A percentile compares a stretch with the other conserved stretches of the same genome.
These are phyloP conservation scores for Opisthograptis luteolata DNA, from an alignment of 2,888 invertebrate genomes.

Conservation along the genomic window DNA sequence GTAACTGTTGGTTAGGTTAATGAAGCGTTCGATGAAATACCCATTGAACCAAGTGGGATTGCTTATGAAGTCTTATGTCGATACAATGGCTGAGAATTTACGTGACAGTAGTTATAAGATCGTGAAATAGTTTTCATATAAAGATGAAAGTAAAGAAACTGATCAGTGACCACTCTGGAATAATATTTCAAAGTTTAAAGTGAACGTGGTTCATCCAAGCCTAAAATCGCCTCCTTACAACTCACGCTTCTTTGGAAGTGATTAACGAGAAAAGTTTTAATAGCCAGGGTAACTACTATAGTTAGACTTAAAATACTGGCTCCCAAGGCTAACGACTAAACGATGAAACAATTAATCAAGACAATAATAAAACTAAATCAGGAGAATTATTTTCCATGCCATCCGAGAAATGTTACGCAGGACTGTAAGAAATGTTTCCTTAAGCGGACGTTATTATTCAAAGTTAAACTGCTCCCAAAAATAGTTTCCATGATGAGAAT, in stretches of 20 bases:
- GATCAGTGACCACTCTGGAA: no score
- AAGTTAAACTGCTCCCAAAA: constrained; percentile 16
- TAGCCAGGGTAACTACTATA: constrained; percentile 10
- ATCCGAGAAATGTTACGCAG: constrained; percentile 11
- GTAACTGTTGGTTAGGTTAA: constrained; percentile 14
- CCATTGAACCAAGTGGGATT: not conserved
- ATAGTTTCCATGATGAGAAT: constrained; percentile 1
- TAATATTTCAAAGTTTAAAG: no score
- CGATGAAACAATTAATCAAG: constrained; percentile 23
- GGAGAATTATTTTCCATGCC: constrained; percentile 8
- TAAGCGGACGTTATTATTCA: constrained; percentile 26
- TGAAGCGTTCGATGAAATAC: constrained; percentile 5
- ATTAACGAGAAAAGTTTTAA: constrained; percentile 27
- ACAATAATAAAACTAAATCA: constrained; percentile 20
- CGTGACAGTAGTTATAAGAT: no score
- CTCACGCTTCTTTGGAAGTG: not conserved
- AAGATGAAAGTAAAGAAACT: no score
- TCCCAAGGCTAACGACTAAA: constrained; percentile 13
- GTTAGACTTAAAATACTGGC: constrained; percentile 19
- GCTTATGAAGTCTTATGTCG: constrained; percentile 10
- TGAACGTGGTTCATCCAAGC: no score
- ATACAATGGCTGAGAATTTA: no score
- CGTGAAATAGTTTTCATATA: no score
- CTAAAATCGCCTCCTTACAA: not conserved
- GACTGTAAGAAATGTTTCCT: constrained; percentile 23